Evolutionary conservation across 2,888 invertebrate genomes (phyloP).

Genomic region (Clitarchus hookeri): DNA sequence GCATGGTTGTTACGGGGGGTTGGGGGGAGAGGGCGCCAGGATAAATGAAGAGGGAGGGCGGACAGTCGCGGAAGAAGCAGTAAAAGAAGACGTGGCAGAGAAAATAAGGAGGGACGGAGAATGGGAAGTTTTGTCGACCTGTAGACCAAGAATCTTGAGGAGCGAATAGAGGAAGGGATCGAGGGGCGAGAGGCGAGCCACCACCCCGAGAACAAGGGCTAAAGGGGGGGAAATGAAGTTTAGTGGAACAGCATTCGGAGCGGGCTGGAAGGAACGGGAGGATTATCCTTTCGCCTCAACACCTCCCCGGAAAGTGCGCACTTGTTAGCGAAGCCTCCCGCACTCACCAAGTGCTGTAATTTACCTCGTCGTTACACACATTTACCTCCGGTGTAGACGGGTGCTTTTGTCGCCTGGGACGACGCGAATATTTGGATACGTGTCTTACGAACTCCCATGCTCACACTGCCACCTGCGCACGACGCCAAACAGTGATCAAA

Average conservation of each 20-base stretch:
- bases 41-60: conserved; percentile 16
- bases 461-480: no score
- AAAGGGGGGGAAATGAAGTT: neutral
- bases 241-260: neutral
- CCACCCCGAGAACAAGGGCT: neutral
- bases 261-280: neutral
- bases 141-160: neutral
- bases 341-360: neutral
- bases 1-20: neutral
- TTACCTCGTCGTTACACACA: neutral
- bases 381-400: no score
- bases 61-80: conserved; percentile 18
- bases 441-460: no score
- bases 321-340: neutral
- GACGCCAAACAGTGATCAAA: no score
- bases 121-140: conserved; percentile 14
- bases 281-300: neutral
- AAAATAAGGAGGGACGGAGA: neutral
- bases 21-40: conserved; percentile 11
- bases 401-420: no score
- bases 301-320: neutral
- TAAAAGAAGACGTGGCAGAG: neutral
- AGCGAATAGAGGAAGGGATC: neutral
- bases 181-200: neutral
- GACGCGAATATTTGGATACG: no score